Conservation (phyloP, 2,113 vertebrate genomes). For the Propithecus coquereli region DNA sequence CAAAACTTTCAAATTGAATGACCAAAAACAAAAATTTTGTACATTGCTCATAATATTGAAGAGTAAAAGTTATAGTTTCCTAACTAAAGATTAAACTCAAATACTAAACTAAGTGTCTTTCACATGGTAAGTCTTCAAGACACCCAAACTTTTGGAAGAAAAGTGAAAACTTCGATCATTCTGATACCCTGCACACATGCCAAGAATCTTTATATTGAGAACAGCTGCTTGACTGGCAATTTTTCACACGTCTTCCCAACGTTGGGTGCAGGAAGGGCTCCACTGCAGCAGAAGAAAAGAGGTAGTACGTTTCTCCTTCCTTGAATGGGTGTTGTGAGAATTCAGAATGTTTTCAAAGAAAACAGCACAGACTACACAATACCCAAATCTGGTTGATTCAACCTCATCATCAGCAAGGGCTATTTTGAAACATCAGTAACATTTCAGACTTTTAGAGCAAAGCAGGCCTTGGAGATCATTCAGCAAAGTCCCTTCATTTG, state of each 20-base stretch:
- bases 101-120: constrained; percentile 41
- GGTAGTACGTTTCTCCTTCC: background rate
- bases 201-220: constrained; percentile 52
- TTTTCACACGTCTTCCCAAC: constrained; percentile 40
- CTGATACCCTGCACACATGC: background rate
- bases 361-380: background rate
- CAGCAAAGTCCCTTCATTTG: background rate
- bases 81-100: background rate
- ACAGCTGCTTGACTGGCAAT: background rate
- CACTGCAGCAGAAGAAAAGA: constrained; percentile 1
- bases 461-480: background rate
- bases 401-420: background rate
- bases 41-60: background rate
- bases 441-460: constrained; percentile 22
- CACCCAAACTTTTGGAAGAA: constrained; percentile 33
- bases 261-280: background rate
- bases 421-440: background rate
- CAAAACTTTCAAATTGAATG: constrained; percentile 20
- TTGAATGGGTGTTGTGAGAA: constrained; percentile 35
- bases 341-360: constrained; percentile 51
- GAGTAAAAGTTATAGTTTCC: background rate
- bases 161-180: constrained; percentile 48
- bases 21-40: background rate
- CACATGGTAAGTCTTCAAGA: constrained; percentile 3
- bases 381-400: background rate